Percentiles rank a stretch among this genome's conserved stretches.
Conservation (phyloP, 2,113 vertebrate genomes). For the Tyrannus savana region DNA sequence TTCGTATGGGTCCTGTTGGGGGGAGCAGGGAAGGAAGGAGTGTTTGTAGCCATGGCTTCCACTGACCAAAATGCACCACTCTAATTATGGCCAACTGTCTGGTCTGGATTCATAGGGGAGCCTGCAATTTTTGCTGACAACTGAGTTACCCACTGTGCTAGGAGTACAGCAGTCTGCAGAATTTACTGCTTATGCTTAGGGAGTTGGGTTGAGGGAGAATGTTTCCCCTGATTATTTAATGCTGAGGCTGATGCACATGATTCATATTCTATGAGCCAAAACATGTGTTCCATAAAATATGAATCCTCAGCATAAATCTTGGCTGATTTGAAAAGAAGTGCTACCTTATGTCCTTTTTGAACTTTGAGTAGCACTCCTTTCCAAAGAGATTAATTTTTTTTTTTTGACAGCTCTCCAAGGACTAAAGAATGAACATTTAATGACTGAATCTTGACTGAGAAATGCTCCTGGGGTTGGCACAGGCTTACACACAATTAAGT, state of each 20-base stretch:
- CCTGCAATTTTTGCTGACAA: background rate
- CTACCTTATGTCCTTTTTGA: conserved; percentile 3
- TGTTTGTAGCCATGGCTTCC: background rate
- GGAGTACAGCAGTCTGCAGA: background rate
- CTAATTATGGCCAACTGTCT: background rate
- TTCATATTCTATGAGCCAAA: background rate
- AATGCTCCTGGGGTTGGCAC: background rate
- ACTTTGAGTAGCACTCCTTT: background rate
- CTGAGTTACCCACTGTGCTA: background rate
- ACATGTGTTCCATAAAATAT: conserved; percentile 19
- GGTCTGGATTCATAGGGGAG: background rate
- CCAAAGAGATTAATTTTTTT: conserved; percentile 6
- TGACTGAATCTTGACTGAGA: conserved; percentile 44
- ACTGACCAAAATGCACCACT: background rate
- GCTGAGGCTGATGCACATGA: background rate
- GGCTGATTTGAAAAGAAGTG: background rate
- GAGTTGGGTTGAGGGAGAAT: background rate
- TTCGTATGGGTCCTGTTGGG: background rate
- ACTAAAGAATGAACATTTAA: conserved; percentile 27
- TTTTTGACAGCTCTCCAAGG: conserved; percentile 5
- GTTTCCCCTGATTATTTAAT: background rate
- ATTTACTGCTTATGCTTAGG: background rate
- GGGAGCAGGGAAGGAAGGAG: background rate
- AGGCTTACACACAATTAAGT: background rate
- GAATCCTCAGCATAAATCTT: conserved; percentile 27